Percentiles rank a stretch among this genome's conserved stretches.
Evolutionary conservation across 23 tunicate species (phyloP).

Genomic region (Ascidia mentula): DNA sequence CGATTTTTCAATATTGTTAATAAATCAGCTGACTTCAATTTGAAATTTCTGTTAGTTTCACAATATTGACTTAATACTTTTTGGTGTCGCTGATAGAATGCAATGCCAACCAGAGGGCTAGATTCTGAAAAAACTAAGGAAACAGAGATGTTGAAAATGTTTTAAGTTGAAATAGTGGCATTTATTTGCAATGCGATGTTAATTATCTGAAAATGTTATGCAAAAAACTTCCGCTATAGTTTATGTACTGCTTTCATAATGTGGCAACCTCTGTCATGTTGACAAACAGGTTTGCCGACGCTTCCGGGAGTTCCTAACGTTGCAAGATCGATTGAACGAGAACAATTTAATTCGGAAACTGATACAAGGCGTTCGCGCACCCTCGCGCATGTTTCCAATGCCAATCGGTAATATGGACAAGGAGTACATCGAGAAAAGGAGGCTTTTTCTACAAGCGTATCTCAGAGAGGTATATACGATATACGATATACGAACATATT

Average conservation of each 20-base stretch:
- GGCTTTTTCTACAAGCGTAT: conserved; percentile 80
- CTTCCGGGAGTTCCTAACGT: conserved; percentile 78
- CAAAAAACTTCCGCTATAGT: background rate
- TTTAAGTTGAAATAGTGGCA: background rate
- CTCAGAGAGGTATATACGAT: conserved; percentile 86
- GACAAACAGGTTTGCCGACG: conserved; percentile 87
- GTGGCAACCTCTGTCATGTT: background rate
- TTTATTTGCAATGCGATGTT: background rate
- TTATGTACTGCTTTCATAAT: background rate
- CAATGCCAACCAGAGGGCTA: no score
- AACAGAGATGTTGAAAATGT: no score
- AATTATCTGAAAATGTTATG: background rate
- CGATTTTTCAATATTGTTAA: no score
- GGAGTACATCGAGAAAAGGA: conserved; percentile 81
- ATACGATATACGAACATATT: no score
- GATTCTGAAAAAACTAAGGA: no score
- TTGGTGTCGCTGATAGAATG: no score
- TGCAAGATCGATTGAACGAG: conserved; percentile 81
- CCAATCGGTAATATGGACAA: conserved; percentile 95
- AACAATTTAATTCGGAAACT: conserved; percentile 37
- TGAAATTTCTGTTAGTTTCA: no score
- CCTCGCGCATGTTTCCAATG: conserved; percentile 96
- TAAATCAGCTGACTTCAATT: no score
- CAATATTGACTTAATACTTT: no score
- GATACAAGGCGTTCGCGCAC: conserved; percentile 55